These are phyloP conservation scores for Leucoraja ocellata DNA, from an alignment of 2,797 vertebrate species.

Conservation along the genomic window DNA sequence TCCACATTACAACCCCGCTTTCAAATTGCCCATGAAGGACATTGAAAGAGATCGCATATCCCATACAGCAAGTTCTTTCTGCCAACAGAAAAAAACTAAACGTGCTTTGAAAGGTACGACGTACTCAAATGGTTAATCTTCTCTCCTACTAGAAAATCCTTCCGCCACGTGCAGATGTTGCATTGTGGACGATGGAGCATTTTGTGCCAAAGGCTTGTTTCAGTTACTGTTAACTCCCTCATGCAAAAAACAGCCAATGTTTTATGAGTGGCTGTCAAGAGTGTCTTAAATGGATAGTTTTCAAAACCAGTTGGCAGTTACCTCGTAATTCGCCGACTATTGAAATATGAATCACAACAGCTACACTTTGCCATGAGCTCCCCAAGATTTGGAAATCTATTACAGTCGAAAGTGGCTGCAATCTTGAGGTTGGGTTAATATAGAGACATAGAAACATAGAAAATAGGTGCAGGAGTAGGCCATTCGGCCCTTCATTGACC, in stretches of 20 bases:
- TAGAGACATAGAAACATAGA: no score
- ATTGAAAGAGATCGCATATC: neutral
- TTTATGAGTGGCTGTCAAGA: neutral
- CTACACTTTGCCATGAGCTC: neutral
- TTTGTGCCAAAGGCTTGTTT: neutral
- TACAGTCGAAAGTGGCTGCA: neutral
- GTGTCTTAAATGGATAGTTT: conserved; percentile 5
- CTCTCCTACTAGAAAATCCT: neutral
- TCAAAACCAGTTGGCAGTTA: neutral
- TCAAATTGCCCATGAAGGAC: neutral
- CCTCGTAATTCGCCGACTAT: neutral
- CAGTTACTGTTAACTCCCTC: neutral
- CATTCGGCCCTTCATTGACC: no score
- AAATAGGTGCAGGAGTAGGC: no score
- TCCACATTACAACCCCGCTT: neutral
- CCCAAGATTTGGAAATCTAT: neutral
- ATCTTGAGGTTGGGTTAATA: neutral
- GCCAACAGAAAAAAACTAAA: neutral
- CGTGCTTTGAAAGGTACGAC: neutral
- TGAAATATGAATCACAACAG: neutral
- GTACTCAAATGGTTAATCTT: neutral
- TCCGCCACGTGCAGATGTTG: neutral
- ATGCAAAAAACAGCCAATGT: neutral
- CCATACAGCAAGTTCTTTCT: neutral
- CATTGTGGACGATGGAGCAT: neutral